Percentiles rank a stretch among this genome's conserved stretches.
phyloP scores from a whole-genome alignment of 2,797 vertebrate species.

The Aulostomus chinensis region DNA sequence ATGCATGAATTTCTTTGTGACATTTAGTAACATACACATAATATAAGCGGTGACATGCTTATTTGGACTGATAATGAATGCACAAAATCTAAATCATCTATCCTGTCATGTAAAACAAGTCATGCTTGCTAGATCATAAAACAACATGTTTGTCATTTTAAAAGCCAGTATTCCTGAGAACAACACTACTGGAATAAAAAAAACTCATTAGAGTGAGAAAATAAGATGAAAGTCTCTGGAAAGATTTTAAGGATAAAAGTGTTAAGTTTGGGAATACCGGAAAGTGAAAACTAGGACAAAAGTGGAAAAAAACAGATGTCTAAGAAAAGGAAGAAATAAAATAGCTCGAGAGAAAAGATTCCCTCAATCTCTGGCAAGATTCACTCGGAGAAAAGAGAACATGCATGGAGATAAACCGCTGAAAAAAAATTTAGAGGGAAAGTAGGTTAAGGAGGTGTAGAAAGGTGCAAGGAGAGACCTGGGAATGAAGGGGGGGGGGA shows the following conservation, averaged over 20 bases:
- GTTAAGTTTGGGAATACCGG: constrained; percentile 15
- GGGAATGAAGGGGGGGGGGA: constrained; percentile 66
- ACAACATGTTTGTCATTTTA: constrained; percentile 14
- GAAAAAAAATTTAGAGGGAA: constrained; percentile 30
- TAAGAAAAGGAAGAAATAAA: constrained; percentile 64
- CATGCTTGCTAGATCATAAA: constrained; percentile 27
- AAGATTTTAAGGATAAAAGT: constrained; percentile 37
- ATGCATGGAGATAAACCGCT: constrained; percentile 71
- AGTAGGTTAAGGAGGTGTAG: constrained; percentile 45
- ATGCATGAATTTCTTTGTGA: constrained; percentile 40
- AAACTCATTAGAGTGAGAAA: constrained; percentile 76
- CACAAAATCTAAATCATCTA: no score
- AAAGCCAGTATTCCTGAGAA: constrained; percentile 86
- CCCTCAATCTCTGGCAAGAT: constrained; percentile 46
- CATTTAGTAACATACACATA: constrained; percentile 44
- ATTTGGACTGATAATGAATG: constrained; percentile 54
- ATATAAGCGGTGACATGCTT: constrained; percentile 54
- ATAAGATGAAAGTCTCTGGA: constrained; percentile 35
- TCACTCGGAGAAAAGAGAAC: constrained; percentile 63
- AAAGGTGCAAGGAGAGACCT: constrained; percentile 54
- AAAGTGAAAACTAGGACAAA: constrained; percentile 69
- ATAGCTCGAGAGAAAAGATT: constrained; percentile 54
- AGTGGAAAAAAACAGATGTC: constrained; percentile 68
- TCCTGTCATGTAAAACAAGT: constrained; percentile 10
- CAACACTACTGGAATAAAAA: constrained; percentile 73